These are phyloP conservation scores for Acanthurus tractus DNA, from an alignment of 2,797 vertebrate genomes.

Conservation along the genomic window DNA sequence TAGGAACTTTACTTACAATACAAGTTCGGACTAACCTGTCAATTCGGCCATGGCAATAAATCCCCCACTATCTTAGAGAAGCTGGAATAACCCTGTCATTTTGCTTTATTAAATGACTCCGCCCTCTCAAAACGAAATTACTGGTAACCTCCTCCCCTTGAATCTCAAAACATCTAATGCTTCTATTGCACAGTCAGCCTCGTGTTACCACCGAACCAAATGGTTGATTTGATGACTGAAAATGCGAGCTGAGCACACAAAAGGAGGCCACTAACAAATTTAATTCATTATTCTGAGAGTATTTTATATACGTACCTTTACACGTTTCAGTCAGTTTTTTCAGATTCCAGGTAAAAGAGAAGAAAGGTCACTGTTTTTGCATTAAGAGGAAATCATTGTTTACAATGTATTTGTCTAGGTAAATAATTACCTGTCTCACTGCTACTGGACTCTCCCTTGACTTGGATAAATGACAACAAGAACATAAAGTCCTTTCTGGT, in stretches of 20 bases:
- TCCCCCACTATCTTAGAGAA: background rate
- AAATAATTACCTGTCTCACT: constrained; percentile 18
- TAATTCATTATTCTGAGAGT: background rate
- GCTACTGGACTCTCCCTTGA: background rate
- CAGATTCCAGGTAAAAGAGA: background rate
- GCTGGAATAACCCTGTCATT: background rate
- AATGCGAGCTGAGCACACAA: background rate
- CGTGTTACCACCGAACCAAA: background rate
- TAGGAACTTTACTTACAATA: too few species aligned
- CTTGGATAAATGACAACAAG: constrained; percentile 3
- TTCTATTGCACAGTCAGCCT: background rate
- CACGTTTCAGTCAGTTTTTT: background rate
- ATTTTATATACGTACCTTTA: background rate
- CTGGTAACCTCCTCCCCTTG: background rate
- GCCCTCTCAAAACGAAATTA: constrained; percentile 9
- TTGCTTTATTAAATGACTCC: constrained; percentile 12
- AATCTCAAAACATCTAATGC: background rate
- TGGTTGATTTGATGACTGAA: too few species aligned
- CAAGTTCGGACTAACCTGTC: constrained; percentile 15
- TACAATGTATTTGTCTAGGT: background rate
- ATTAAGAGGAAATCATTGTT: background rate
- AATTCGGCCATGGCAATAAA: background rate
- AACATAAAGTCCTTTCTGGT: background rate
- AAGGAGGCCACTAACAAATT: background rate
- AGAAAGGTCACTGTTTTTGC: background rate